Evolutionary conservation across 2,888 invertebrate species (phyloP), one percentile per base, ranked within the genome.

Genomic region (Phyllotreta cruciferae): DNA sequence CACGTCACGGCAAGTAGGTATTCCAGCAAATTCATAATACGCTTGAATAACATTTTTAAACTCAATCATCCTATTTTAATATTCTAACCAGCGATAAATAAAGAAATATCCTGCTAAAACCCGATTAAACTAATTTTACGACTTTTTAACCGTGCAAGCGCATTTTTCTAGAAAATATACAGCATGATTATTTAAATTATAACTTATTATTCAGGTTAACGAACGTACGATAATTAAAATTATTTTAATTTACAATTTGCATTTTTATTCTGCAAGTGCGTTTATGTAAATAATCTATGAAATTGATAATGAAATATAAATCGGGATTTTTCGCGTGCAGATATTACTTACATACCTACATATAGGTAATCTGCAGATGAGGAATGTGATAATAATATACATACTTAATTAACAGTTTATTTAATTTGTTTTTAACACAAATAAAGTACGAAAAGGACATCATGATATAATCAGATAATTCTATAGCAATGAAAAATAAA

Each of bases 191-290:
- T 49, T 49, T 49, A 49, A 49, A 49, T 35, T 8, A 35, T 8
- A 3, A 49, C 5, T 47, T 47, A 35, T 49, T 49, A 38, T 52
- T 1, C 39, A 53, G 53, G 53, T 53, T n/a, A 53, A 53, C 53
- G 53, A 39, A 53, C 53, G 13, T 39, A 34, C 39, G 36, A 11
- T 53, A 53, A 53, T 53, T 39, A 53, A 13, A 39, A 39, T 53
- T 39, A 53, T 39, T 39, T 6, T 13, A 39, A 53, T 39, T 53
- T 39, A 53, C 14, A 13, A 53, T 13, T 13, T 47, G 47, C 11
- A 11, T 10, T 24, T 24, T 24, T 24, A 24, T 24, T 1, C 24
- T 24, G 24, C 24, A 24, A 24, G 24, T 24, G 24, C 24, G 24
- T 24, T 24, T 24, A 24, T 24, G 24, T 24, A 24, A 24, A 24